Base-by-base conservation (phyloP, 2,797 vertebrate genomes). In the Distichodus sexfasciatus region DNA sequence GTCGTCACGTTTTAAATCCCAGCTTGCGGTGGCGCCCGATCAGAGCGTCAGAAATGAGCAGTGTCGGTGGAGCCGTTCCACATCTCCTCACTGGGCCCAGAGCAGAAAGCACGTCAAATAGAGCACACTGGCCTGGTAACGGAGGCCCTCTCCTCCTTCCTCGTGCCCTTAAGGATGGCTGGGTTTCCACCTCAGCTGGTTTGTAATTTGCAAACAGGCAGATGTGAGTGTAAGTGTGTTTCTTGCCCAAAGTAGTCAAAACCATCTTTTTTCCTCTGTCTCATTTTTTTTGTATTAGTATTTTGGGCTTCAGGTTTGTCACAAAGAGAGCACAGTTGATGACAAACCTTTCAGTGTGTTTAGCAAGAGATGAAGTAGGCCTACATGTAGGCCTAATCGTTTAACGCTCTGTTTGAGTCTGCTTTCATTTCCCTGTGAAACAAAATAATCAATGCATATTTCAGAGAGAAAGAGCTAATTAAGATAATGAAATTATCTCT, bases 401-500 rank as follows among this genome's bases (percentile, higher is more conserved):
- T 72, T 62, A 63, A 66, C 41, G 48, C 70, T 66, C 71, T 53
- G 69, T 47, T 4, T 40, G 1, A 1, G 46, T 63, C 73, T 69
- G 66, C 60, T 58, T 74, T 75, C 31, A 72, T 74, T 66, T 81
- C 69, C 38, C 79, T 72, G 77, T 79, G 71, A 84, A 82, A 76
- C 69, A 64, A 76, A 84, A 83, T 80, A 83, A 84, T 84, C 59
- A 59, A 43, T 79, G 75, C 70, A 68, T 77, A 82, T 82, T 87
- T 84, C 54, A 82, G 81, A 65, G 76, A 74, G 76, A 73, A 81
- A 77, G 76, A 79, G 74, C 72, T 84, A 79, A 86, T 87, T 84
- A 83, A 77, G 69, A 75, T 83, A 81, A 86, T 85, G 79, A 80
- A 78, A 61, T 79, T 84, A 82, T 66, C 55, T 69, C 61, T 77